Conservation (phyloP, 2,113 vertebrate genomes). For the Psilopsiagon aymara region DNA sequence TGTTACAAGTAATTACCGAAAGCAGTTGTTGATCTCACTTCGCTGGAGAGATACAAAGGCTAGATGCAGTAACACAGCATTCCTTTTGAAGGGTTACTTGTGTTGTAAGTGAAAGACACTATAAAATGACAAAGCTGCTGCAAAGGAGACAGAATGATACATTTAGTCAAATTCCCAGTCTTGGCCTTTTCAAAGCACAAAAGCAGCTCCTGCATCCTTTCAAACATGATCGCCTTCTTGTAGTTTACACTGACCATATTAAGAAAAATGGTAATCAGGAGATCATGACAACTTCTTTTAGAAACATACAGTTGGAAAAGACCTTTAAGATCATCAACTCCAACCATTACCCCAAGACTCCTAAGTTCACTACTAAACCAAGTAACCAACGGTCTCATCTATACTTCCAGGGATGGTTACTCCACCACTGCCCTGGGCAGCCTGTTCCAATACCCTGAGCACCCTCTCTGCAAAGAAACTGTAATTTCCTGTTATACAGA, state of each 20-base stretch:
- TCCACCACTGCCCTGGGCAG: neutral
- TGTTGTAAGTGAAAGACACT: neutral
- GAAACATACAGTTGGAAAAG: neutral
- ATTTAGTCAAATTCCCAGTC: constrained; percentile 34
- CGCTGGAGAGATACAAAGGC: constrained; percentile 6
- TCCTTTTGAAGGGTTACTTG: constrained; percentile 25
- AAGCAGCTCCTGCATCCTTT: constrained; percentile 43
- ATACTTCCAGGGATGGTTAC: neutral
- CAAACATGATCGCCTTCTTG: constrained; percentile 56
- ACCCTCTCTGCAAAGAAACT: neutral
- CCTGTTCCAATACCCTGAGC: neutral
- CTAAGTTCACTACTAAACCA: neutral
- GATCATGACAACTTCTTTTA: constrained; percentile 63
- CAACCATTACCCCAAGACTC: neutral
- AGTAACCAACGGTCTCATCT: neutral
- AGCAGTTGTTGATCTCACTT: constrained; percentile 26
- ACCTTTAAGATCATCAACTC: neutral
- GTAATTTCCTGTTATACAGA: neutral
- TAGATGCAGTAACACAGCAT: neutral
- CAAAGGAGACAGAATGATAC: constrained; percentile 39
- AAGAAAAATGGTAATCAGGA: constrained; percentile 74
- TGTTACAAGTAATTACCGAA: constrained; percentile 22
- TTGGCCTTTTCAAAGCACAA: constrained; percentile 53
- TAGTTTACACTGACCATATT: constrained; percentile 70
- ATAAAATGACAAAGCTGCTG: constrained; percentile 33